These are phyloP conservation scores for Calidris pygmaea DNA, from an alignment of 2,113 vertebrate genomes.

Conservation along the genomic window DNA sequence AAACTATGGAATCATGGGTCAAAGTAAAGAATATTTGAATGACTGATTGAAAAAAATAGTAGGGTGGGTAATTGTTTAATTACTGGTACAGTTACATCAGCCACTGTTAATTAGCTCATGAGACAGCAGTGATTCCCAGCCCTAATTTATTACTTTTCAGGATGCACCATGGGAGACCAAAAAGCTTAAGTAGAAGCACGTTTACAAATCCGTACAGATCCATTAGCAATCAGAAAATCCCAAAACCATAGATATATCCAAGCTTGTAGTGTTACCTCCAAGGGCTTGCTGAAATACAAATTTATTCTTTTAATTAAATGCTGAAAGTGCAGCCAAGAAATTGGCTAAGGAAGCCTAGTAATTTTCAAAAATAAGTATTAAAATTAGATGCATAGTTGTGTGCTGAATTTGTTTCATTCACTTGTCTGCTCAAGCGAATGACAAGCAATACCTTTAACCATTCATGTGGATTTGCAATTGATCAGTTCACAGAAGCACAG, in stretches of 20 bases:
- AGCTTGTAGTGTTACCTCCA: neutral
- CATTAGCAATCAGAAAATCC: neutral
- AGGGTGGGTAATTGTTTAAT: slow-evolving; percentile 28
- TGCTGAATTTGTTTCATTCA: neutral
- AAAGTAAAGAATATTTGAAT: neutral
- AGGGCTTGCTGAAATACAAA: neutral
- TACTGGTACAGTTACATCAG: slow-evolving; percentile 33
- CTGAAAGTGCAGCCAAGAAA: neutral
- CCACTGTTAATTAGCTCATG: slow-evolving; percentile 7
- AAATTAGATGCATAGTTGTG: neutral
- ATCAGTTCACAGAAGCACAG: neutral
- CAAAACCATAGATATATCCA: fast-evolving
- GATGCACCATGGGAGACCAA: neutral
- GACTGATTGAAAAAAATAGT: neutral
- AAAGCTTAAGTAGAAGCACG: neutral
- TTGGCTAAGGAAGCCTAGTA: neutral
- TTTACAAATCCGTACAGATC: neutral
- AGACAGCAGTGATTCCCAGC: neutral
- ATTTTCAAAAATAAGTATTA: neutral
- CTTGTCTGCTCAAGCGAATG: fast-evolving
- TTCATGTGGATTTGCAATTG: neutral
- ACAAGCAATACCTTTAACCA: neutral
- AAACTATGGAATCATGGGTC: neutral
- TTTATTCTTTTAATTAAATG: neutral
- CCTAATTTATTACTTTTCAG: slow-evolving; percentile 1